A percentile compares a stretch with the other conserved stretches of the same genome.
Conservation (phyloP, 2,888 invertebrate genomes). For the Auanema sp. region DNA sequence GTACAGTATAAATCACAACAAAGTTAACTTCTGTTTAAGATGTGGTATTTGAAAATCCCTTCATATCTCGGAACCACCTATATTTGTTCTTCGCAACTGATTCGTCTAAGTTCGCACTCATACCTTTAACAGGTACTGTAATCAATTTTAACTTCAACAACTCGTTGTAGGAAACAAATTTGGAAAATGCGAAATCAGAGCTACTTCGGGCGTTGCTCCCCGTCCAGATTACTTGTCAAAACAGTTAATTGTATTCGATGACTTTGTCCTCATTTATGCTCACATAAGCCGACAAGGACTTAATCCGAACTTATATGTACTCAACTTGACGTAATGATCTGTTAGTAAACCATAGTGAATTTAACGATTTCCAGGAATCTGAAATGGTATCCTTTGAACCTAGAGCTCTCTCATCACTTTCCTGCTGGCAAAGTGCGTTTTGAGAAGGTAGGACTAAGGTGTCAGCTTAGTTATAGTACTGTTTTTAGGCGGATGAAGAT, state of each 20-base stretch:
- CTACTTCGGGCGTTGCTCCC: slow-evolving; percentile 10
- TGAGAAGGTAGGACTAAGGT: slow-evolving; percentile 10
- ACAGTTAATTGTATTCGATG: slow-evolving; percentile 16
- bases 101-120: slow-evolving; percentile 15
- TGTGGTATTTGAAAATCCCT: slow-evolving; percentile 11
- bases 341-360: not conserved
- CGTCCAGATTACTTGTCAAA: slow-evolving; percentile 14
- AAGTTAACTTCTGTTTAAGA: not conserved
- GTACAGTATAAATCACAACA: no score
- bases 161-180: slow-evolving; percentile 11
- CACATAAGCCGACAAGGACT: slow-evolving; percentile 13
- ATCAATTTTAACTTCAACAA: no score
- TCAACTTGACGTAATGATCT: slow-evolving; percentile 19
- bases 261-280: slow-evolving; percentile 19
- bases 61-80: slow-evolving; percentile 21
- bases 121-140: slow-evolving; percentile 10
- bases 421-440: slow-evolving; percentile 17
- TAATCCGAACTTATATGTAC: slow-evolving; percentile 20
- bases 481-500: slow-evolving; percentile 17
- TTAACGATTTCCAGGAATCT: slow-evolving; percentile 12
- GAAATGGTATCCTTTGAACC: slow-evolving; percentile 19
- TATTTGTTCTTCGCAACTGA: slow-evolving; percentile 16
- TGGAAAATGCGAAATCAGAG: slow-evolving; percentile 18
- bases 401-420: slow-evolving; percentile 18
- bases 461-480: not conserved